Evolutionary conservation across 2,113 vertebrate species (phyloP), one percentile per base, ranked within the genome.

Genomic region (Pollimyrus isidori): DNA sequence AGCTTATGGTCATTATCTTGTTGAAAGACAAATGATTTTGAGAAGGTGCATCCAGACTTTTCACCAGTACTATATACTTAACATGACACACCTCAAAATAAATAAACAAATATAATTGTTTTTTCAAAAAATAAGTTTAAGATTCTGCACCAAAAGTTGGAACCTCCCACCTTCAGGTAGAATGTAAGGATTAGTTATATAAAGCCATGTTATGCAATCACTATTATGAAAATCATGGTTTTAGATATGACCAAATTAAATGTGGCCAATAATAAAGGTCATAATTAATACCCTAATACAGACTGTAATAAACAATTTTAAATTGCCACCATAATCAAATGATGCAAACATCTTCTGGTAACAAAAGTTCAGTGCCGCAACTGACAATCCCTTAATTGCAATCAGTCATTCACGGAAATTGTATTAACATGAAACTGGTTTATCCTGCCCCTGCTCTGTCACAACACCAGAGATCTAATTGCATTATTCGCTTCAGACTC

Each of bases 401-500:
- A 98, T 97, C 98, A 99, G 96, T 99, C 98, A 99, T 98, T 99
- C 98, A 99, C 98, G 97, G 97, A 98, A 98, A 98, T 99, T 99
- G 99, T 99, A 99, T 99, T 99, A 99, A 98, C 98, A 99, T 98
- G 96, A 97, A 98, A 97, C 97, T 97, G 97, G 97, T 98, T 97
- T 98, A 98, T 97, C 96, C 97, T 99, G 98, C 98, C 98, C 98
- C 97, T 98, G 97, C 97, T 97, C 97, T 98, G 98, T 98, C 98
- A 97, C 98, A 99, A 97, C 98, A 98, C 97, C 96, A 97, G 97
- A 97, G 97, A 98, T 99, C 98, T 99, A 97, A 99, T 99, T 99
- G 99, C 97, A 99, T 99, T 99, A 99, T 98, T 98, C 99, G 98
- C 98, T 97, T 98, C 97, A 98, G 98, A 99, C 99, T 99, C 99